phyloP scores from a whole-genome alignment of 2,888 invertebrate species.

The Rhyacophila evoluta region DNA sequence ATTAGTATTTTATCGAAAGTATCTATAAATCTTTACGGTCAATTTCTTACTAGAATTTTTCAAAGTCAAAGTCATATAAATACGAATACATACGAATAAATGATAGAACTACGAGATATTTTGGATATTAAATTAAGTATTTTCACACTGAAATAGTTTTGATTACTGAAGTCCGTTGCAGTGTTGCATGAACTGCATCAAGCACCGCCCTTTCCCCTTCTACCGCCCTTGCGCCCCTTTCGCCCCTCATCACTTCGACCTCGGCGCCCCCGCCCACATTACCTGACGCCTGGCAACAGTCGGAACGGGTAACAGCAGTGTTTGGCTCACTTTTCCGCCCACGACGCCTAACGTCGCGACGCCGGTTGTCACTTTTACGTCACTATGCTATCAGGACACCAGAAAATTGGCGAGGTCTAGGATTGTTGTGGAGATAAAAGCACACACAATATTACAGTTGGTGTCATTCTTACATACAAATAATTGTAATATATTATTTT shows the following conservation, averaged over 20 bases:
- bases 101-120: no score
- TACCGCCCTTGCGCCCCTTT: conserved; percentile 50
- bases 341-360: neutral
- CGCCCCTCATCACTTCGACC: conserved; percentile 17
- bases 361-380: neutral
- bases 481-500: no score
- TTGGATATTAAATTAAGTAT: no score
- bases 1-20: no score
- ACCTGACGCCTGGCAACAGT: conserved; percentile 26
- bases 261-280: conserved; percentile 34
- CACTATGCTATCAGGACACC: neutral
- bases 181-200: conserved; percentile 49
- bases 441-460: no score
- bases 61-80: no score
- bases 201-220: conserved; percentile 54
- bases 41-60: no score
- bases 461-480: no score
- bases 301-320: neutral
- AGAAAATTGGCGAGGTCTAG: neutral
- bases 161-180: conserved; percentile 35
- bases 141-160: no score
- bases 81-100: no score
- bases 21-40: no score
- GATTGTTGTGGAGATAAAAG: no score
- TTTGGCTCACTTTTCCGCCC: neutral